Base-by-base conservation (phyloP, 2,113 vertebrate genomes). In the Herpailurus yagouaroundi region DNA sequence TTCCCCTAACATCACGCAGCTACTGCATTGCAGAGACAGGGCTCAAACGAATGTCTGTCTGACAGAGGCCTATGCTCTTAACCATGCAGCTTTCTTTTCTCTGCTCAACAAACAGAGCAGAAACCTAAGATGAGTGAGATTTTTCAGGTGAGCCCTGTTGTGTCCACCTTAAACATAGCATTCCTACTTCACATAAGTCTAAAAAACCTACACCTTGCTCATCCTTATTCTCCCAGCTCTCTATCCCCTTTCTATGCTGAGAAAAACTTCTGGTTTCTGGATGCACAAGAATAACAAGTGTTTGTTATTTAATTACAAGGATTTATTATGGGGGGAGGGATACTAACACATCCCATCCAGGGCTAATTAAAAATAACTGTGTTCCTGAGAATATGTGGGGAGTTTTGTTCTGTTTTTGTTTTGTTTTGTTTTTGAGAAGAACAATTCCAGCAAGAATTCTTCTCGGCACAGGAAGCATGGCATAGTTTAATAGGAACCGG, bases 321-420 rank as follows among this genome's bases (percentile, higher is more conserved):
- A 95, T 96, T 97, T 97, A 93, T 96, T 95, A 87, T 76, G 93
- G 66, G 57, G 97, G 91, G 45, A 97, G 52, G 81, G 50, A 83
- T 80, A 95, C 69, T 93, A 93, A 94, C 60, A 88, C 91, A 94
- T 97, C 64, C 93, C 97, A 97, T 93, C 89, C 97, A 97, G 73
- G 83, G 85, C 74, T 86, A 96, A 93, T 98, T 96, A 91, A 95
- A 94, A 96, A 76, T 55, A 93, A 79, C 73, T 73, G 68, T 94
- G 63, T 93, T 91, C 10, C 74, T 88, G 45, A 91, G 60, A 89
- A 7, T 69, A 57, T 89, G 77, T 60, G 85, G 41, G 48, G 81
- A 45, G 94, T n/a, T 69, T n/a, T n/a, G 31, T 33, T n/a, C 33
- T 69, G 33, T n/a, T n/a, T 69, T 33, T 19, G 15, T 69, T 69